Base-by-base conservation (phyloP, 2,888 invertebrate genomes). In the Sarcophaga rosellei region DNA sequence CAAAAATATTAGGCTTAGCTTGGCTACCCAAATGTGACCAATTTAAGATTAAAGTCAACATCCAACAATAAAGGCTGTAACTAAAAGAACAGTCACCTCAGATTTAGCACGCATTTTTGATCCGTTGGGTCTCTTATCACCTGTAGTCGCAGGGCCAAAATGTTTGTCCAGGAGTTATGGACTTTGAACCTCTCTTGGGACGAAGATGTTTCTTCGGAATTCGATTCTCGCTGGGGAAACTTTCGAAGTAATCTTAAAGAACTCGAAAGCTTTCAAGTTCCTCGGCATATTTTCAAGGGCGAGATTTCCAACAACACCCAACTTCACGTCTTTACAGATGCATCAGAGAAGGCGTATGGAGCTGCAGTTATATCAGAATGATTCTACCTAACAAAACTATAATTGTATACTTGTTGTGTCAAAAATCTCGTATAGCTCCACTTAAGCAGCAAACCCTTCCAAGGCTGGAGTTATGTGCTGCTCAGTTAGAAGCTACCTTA, bases 51-150 rank as follows among this genome's bases (percentile, higher is more conserved):
- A n/a, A n/a, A n/a, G n/a, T n/a, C n/a, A n/a, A n/a, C n/a, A n/a
- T n/a, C n/a, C n/a, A n/a, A n/a, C n/a, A n/a, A n/a, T n/a, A 15
- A 53, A 6, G 53, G 25, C 70, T 57, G n/a, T 70, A 25, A 70
- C 25, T 35, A 61, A 73, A 73, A 35, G 72, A 17, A 73, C 44
- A n/a, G 20, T 44, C n/a, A 73, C 61, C 3, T 57, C 44, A 25
- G 35, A 70, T 35, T 8, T 35, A 8, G 8, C 8, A 35, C 35
- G 8, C 35, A 35, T 25, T 25, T 25, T 25, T 25, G 72, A 59
- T 57, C 59, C 59, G 35, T 59, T 72, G 57, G 59, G 69, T 17
- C 35, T 77, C 59, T 69, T 77, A 62, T 68, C 53, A 17, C 57
- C 69, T 53, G 57, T 57, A 69, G 21, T 47, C 15, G 21, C 45